Conservation (phyloP, 2,888 invertebrate species). For the Hofmannophila pseudospretella region DNA sequence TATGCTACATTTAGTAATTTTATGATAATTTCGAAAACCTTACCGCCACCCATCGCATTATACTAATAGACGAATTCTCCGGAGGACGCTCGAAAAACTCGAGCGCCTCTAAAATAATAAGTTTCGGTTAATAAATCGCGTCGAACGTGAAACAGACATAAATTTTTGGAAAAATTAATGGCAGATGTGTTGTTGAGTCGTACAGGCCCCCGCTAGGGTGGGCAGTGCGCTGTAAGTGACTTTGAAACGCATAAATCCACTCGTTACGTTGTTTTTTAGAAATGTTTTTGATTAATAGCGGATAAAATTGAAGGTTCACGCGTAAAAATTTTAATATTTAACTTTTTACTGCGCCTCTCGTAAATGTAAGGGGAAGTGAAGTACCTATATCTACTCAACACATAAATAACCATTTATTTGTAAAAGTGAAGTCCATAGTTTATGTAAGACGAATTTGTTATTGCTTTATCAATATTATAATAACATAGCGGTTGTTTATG, state of each 20-base stretch:
- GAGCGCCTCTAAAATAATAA: constrained; percentile 66
- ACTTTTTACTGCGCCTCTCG: constrained; percentile 30
- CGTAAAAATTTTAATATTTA: constrained; percentile 48
- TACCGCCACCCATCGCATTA: constrained; percentile 77
- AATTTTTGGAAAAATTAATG: constrained; percentile 68
- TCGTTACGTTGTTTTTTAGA: constrained; percentile 60
- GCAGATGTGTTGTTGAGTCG: constrained; percentile 73
- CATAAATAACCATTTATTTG: too few relatives aligned
- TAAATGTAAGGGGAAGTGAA: neutral
- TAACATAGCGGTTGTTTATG: too few relatives aligned
- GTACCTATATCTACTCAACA: too few relatives aligned
- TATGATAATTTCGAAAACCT: constrained; percentile 77
- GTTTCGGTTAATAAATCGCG: constrained; percentile 71
- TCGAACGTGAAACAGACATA: constrained; percentile 59
- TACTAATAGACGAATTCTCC: constrained; percentile 73
- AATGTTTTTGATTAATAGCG: constrained; percentile 69
- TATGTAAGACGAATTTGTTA: too few relatives aligned
- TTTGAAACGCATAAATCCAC: constrained; percentile 72
- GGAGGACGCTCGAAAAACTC: constrained; percentile 55
- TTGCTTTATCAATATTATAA: too few relatives aligned
- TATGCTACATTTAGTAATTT: constrained; percentile 79
- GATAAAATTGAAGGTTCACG: constrained; percentile 61
- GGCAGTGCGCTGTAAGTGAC: constrained; percentile 53
- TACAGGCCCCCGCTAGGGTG: constrained; percentile 39
- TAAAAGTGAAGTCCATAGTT: too few relatives aligned